Evolutionary conservation across 2,113 vertebrate genomes (phyloP).

Genomic region (Synodontis membranacea): DNA sequence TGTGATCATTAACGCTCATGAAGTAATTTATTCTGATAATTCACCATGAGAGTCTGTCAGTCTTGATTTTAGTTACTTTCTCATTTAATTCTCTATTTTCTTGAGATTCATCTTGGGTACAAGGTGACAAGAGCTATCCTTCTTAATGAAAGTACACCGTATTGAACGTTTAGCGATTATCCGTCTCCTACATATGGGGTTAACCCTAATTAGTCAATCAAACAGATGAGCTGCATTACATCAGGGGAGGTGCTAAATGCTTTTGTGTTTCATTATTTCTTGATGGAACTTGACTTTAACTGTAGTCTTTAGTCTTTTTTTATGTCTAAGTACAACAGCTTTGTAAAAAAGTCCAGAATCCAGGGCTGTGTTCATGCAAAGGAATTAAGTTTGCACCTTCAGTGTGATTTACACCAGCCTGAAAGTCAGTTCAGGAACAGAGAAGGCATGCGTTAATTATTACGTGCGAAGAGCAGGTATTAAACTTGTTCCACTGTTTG

Average conservation of each 20-base stretch:
- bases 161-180: background rate
- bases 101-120: background rate
- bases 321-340: too few species aligned
- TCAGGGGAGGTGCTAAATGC: background rate
- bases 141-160: background rate
- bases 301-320: too few species aligned
- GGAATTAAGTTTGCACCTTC: background rate
- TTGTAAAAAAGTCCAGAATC: background rate
- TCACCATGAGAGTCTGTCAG: background rate
- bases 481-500: background rate
- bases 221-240: background rate
- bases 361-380: background rate
- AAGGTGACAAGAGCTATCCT: background rate
- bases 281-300: too few species aligned
- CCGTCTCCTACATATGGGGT: background rate
- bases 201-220: background rate
- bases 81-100: conserved; percentile 3
- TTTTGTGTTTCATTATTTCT: background rate
- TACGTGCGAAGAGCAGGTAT: background rate
- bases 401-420: background rate
- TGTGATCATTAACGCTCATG: background rate
- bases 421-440: background rate
- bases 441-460: background rate
- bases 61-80: background rate
- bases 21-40: background rate